These are phyloP conservation scores for Eira barbara DNA, from an alignment of 2,113 vertebrate species.

Conservation along the genomic window DNA sequence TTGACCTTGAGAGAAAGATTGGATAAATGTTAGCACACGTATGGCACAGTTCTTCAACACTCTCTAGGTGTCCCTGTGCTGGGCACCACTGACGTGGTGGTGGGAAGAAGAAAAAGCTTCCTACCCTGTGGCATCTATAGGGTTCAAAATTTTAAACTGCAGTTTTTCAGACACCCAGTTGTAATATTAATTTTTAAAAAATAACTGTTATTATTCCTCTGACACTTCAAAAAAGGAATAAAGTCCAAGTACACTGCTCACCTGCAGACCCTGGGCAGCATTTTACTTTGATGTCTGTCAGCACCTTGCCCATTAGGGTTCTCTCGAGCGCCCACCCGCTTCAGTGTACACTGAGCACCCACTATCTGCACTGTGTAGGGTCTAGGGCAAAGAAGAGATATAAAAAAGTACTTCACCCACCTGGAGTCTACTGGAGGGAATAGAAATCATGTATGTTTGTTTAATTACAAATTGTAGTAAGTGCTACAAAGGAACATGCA, in stretches of 20 bases:
- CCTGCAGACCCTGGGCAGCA: neutral
- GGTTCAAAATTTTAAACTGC: neutral
- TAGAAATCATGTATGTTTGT: neutral
- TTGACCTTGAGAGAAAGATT: conserved; percentile 88
- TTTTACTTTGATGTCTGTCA: neutral
- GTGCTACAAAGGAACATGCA: neutral
- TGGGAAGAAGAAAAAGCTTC: neutral
- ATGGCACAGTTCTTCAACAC: neutral
- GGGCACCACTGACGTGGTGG: too few species aligned
- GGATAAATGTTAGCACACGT: neutral
- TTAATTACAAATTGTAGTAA: neutral
- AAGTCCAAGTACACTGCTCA: neutral
- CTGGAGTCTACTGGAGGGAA: neutral
- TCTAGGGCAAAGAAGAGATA: neutral
- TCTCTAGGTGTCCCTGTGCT: neutral
- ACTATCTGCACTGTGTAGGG: neutral
- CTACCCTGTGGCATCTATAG: fast-evolving
- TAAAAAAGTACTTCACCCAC: neutral
- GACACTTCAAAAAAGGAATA: neutral
- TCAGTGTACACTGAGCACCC: neutral
- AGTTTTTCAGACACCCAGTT: neutral
- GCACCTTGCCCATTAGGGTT: neutral
- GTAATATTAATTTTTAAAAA: neutral
- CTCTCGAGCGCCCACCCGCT: neutral
- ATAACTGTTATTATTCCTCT: neutral